These are phyloP conservation scores for Stomatorhinus ivindoensis DNA, from an alignment of 2,113 vertebrate genomes.

Conservation along the genomic window DNA sequence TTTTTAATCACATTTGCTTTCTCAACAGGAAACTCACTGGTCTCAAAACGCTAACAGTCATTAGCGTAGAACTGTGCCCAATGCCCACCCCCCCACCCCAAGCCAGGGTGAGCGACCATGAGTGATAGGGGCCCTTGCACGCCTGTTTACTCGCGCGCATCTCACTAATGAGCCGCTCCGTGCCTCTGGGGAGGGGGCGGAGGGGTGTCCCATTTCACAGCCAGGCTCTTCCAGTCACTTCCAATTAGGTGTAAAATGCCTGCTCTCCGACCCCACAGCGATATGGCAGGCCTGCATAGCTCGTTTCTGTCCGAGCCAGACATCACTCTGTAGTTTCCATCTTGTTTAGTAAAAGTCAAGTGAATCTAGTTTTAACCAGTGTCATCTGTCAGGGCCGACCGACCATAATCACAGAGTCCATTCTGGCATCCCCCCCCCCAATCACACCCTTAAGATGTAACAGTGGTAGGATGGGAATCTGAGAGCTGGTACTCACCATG, in stretches of 20 bases:
- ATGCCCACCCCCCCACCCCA: neutral
- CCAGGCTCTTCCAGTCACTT: neutral
- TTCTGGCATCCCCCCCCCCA: neutral
- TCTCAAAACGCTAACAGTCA: slow-evolving; percentile 1
- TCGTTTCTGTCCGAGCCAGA: neutral
- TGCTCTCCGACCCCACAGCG: neutral
- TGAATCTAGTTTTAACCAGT: neutral
- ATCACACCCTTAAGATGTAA: neutral
- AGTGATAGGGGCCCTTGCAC: neutral
- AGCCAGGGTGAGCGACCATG: neutral
- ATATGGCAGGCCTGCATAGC: neutral
- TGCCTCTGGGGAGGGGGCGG: neutral
- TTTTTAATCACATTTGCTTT: slow-evolving; percentile 3
- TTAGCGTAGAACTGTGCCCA: neutral
- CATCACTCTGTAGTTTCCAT: neutral
- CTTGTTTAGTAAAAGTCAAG: neutral
- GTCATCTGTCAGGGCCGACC: neutral
- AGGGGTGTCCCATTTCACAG: neutral
- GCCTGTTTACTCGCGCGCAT: neutral
- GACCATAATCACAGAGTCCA: neutral
- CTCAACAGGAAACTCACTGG: neutral
- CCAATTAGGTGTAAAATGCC: neutral
- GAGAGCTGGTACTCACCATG: slow-evolving; percentile 73
- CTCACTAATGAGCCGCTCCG: neutral
- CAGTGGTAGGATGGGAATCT: neutral